A percentile compares a stretch with the other conserved stretches of the same genome.
Evolutionary conservation across 2,113 vertebrate genomes (phyloP).

Genomic region (Irena cyanogastra): DNA sequence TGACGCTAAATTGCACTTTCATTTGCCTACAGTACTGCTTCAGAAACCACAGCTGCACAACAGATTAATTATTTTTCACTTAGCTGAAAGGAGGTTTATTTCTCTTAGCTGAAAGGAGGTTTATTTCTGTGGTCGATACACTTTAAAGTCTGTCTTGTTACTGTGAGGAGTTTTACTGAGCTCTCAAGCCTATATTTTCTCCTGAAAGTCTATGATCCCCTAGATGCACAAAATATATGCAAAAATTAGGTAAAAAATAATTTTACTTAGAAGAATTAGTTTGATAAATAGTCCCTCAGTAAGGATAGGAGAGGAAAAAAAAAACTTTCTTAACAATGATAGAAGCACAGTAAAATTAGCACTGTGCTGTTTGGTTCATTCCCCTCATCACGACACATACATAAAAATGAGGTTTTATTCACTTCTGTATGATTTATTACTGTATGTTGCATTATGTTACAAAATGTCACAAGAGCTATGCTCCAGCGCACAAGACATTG

Average conservation of each 20-base stretch:
- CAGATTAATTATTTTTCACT: conserved; percentile 8
- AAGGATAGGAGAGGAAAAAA: not conserved
- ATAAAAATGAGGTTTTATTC: not conserved
- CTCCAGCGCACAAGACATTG: conserved; percentile 13
- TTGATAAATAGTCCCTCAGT: not conserved
- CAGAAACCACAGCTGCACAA: not conserved
- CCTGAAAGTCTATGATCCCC: not conserved
- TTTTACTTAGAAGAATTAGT: not conserved
- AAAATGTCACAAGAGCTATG: conserved; percentile 42
- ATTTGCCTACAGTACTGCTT: not conserved
- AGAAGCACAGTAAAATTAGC: not conserved
- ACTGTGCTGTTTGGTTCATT: not conserved
- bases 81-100: not conserved
- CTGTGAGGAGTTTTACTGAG: not conserved
- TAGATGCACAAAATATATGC: not conserved
- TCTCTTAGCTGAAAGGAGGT: not conserved
- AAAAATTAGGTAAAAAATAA: not conserved
- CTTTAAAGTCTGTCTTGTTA: not conserved
- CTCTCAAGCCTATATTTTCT: not conserved
- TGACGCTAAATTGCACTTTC: not conserved
- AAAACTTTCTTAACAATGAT: not conserved
- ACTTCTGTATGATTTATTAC: conserved; percentile 51
- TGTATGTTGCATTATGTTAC: conserved; percentile 13
- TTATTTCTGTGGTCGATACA: not conserved
- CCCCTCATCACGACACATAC: not conserved